These are phyloP conservation scores for Nyctalus aviator DNA, from an alignment of 2,797 vertebrate genomes.

Conservation along the genomic window DNA sequence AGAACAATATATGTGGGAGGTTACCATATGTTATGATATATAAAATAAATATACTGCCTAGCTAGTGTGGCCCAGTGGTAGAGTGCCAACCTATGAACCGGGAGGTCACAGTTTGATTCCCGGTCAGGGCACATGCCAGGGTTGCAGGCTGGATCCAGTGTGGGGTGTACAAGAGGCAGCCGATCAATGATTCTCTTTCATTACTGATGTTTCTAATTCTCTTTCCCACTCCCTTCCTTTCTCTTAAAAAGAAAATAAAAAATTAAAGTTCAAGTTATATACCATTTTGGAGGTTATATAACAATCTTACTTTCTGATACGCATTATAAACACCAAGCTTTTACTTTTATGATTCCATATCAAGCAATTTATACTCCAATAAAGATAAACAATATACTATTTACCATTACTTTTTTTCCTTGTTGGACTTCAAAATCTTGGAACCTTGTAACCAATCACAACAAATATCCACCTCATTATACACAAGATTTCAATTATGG, in stretches of 20 bases:
- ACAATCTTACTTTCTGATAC: background rate
- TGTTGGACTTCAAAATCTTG: conserved; percentile 34
- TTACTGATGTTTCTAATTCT: no score
- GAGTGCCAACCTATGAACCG: no score
- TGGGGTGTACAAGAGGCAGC: no score
- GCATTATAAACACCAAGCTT: conserved; percentile 62
- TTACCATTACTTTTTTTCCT: conserved; percentile 19
- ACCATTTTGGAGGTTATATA: conserved; percentile 36
- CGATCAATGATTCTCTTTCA: no score
- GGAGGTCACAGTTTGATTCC: no score
- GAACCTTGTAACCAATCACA: conserved; percentile 34
- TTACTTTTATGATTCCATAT: conserved; percentile 56
- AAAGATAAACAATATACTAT: conserved; percentile 60
- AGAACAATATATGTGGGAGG: background rate
- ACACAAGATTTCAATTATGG: conserved; percentile 17
- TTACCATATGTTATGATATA: background rate
- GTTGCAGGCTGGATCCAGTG: no score
- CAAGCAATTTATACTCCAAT: conserved; percentile 55
- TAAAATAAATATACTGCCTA: background rate
- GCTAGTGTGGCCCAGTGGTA: no score
- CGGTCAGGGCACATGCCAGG: no score
- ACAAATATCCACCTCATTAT: conserved; percentile 45
- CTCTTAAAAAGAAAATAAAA: no score
- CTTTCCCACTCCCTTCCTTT: no score
- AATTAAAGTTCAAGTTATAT: conserved; percentile 27